Evolutionary conservation across 2,113 vertebrate genomes (phyloP).

Genomic region (Petaurus breviceps): DNA sequence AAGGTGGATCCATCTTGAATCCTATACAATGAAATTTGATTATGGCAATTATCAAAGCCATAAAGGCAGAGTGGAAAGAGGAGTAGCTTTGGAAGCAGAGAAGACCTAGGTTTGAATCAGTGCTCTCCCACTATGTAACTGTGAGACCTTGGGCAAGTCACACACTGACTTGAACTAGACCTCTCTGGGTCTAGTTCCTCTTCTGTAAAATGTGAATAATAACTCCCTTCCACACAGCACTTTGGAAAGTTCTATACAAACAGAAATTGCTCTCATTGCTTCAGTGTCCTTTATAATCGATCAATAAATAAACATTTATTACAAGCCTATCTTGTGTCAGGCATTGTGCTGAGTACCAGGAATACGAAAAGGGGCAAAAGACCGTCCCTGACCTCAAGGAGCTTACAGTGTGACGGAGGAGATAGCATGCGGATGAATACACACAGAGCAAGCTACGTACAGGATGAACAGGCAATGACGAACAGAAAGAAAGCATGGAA

Average conservation of each 20-base stretch:
- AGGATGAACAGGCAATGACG: neutral
- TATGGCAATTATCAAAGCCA: neutral
- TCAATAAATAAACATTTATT: neutral
- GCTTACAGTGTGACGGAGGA: neutral
- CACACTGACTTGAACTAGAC: too few species aligned
- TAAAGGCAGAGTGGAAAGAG: neutral
- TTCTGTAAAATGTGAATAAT: neutral
- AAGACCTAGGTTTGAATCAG: neutral
- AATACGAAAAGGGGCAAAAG: neutral
- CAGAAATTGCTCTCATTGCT: neutral
- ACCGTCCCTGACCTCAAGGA: neutral
- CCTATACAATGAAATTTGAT: neutral
- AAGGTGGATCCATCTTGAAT: neutral
- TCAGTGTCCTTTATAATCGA: neutral
- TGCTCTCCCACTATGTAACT: neutral
- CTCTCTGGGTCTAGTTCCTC: neutral
- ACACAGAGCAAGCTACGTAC: neutral
- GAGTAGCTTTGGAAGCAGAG: neutral
- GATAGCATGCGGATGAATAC: neutral
- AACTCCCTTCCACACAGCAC: neutral
- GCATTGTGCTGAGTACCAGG: neutral
- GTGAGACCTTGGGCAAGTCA: neutral
- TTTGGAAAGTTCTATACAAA: neutral
- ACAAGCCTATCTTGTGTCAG: neutral
- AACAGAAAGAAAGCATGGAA: neutral